These are phyloP conservation scores for Danaus chrysippus DNA, from an alignment of 2,888 invertebrate species.

Conservation along the genomic window DNA sequence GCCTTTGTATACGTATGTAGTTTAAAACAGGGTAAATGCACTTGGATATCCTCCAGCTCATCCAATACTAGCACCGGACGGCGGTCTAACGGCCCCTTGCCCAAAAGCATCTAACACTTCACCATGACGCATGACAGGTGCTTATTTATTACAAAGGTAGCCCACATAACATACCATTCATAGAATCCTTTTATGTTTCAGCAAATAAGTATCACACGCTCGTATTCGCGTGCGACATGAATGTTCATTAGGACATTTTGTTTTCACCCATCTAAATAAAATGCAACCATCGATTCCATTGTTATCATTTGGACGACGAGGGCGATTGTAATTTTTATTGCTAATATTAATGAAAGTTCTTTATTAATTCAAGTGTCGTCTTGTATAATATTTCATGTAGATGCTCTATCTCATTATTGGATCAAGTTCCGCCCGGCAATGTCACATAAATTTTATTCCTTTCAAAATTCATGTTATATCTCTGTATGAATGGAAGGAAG, in stretches of 20 bases:
- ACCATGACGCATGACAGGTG: constrained; percentile 29
- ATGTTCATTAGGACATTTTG: neutral
- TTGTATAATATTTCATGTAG: neutral
- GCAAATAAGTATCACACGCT: constrained; percentile 12
- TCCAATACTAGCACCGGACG: constrained; percentile 54
- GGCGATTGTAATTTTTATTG: neutral
- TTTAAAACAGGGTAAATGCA: constrained; percentile 18
- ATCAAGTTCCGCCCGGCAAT: constrained; percentile 21
- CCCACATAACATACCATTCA: constrained; percentile 17
- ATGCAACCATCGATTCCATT: neutral
- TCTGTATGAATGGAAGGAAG: constrained; percentile 40
- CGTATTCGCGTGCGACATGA: constrained; percentile 11
- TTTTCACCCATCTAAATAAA: neutral
- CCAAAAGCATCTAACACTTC: constrained; percentile 43
- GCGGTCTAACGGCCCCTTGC: constrained; percentile 54
- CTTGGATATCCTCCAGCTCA: constrained; percentile 65
- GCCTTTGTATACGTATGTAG: neutral
- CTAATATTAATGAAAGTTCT: neutral
- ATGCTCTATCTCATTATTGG: neutral
- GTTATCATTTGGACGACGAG: neutral
- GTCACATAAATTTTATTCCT: constrained; percentile 25
- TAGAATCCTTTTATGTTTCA: constrained; percentile 19
- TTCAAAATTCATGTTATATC: constrained; percentile 36
- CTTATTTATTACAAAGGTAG: constrained; percentile 18
- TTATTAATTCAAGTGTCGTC: neutral